Evolutionary conservation across 2,797 vertebrate species (phyloP).

Genomic region (Gymnopithys bicolor): DNA sequence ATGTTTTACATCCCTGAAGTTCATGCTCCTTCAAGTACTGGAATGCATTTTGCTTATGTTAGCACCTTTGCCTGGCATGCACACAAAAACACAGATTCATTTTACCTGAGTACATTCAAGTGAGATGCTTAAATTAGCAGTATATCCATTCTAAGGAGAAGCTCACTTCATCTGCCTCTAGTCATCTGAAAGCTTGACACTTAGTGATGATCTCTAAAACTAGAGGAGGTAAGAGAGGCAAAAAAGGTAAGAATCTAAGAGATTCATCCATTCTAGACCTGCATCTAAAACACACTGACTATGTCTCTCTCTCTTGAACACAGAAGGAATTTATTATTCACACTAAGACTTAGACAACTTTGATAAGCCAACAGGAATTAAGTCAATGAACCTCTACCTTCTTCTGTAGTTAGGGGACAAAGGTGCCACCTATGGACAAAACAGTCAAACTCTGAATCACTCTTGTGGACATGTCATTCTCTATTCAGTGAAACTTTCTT

Average conservation of each 20-base stretch:
- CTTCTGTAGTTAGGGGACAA: not conserved
- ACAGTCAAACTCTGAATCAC: not conserved
- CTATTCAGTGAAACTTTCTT: not conserved
- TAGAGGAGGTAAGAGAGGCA: not conserved
- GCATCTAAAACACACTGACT: not conserved
- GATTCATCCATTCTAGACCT: not conserved
- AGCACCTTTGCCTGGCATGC: not conserved
- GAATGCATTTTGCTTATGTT: not conserved
- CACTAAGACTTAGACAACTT: not conserved
- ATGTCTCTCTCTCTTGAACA: not conserved
- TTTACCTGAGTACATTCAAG: not conserved
- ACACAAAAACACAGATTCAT: not conserved
- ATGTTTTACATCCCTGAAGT: not conserved
- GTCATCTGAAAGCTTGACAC: not conserved
- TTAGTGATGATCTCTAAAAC: not conserved
- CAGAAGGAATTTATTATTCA: not conserved
- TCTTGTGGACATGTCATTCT: not conserved
- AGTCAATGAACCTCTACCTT: not conserved
- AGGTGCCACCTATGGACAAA: not conserved
- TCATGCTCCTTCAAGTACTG: not conserved
- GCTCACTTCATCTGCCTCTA: not conserved
- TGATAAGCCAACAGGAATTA: not conserved
- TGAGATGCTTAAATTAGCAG: not conserved
- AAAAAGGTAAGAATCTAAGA: not conserved
- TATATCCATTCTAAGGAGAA: not conserved